These are phyloP conservation scores for Toxotes lorentzi DNA, from an alignment of 2,797 vertebrate species.

Conservation along the genomic window DNA sequence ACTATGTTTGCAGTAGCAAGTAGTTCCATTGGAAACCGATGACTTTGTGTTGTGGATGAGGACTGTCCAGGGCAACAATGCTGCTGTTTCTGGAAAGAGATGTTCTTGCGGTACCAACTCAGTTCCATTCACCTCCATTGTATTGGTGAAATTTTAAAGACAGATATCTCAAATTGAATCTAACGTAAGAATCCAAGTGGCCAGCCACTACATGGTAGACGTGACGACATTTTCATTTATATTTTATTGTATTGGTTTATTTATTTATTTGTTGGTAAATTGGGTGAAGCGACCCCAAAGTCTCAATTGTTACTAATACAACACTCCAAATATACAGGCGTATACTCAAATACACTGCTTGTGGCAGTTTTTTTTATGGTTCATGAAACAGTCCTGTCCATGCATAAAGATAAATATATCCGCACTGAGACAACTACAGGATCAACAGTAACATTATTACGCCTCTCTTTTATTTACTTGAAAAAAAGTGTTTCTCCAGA, in stretches of 20 bases:
- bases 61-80: neutral
- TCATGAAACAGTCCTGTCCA: neutral
- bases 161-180: neutral
- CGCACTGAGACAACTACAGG: neutral
- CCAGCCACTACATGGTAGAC: neutral
- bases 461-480: neutral
- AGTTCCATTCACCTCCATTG: neutral
- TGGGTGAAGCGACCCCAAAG: neutral
- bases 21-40: neutral
- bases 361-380: neutral
- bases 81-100: neutral
- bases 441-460: neutral
- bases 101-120: too few relatives aligned
- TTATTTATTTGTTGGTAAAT: neutral
- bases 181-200: neutral
- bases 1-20: neutral
- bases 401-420: neutral
- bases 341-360: neutral
- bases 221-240: neutral
- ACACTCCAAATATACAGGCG: neutral
- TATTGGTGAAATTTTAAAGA: neutral
- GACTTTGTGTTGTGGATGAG: neutral
- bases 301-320: neutral
- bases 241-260: neutral
- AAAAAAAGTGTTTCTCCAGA: neutral